Conservation (phyloP, 2,113 vertebrate species). For the Mirza zaza region DNA sequence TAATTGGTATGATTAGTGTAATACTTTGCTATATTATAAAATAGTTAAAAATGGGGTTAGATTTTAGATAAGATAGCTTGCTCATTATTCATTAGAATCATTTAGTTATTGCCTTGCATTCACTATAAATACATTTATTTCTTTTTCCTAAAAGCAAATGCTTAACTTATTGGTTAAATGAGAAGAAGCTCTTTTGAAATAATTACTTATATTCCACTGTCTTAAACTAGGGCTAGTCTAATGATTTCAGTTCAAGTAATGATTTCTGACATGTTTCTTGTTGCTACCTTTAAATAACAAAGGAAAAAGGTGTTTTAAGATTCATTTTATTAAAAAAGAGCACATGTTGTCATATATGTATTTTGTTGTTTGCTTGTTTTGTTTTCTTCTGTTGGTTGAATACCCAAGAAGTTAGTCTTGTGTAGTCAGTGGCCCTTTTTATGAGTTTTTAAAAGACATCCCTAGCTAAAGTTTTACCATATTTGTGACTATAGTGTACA, state of each 20-base stretch:
- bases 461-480: neutral
- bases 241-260: conserved; percentile 32
- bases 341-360: neutral
- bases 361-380: neutral
- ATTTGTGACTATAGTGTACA: neutral
- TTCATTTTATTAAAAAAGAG: neutral
- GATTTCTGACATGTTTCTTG: neutral
- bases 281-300: conserved; percentile 11
- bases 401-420: neutral
- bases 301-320: neutral
- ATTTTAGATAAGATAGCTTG: conserved; percentile 31
- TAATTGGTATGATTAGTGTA: conserved; percentile 44
- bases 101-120: neutral
- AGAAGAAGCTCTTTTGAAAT: conserved; percentile 5
- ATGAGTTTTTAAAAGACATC: neutral
- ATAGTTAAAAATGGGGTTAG: conserved; percentile 60
- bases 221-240: conserved; percentile 25
- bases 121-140: conserved; percentile 42
- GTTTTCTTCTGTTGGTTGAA: neutral
- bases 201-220: neutral
- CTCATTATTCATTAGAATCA: conserved; percentile 23
- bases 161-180: neutral
- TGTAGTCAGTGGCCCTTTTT: neutral
- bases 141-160: conserved; percentile 35
- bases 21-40: conserved; percentile 39